Percentiles rank a stretch among this genome's conserved stretches.
Conservation (phyloP, 2,888 invertebrate species). For the Thereva nobilitata region DNA sequence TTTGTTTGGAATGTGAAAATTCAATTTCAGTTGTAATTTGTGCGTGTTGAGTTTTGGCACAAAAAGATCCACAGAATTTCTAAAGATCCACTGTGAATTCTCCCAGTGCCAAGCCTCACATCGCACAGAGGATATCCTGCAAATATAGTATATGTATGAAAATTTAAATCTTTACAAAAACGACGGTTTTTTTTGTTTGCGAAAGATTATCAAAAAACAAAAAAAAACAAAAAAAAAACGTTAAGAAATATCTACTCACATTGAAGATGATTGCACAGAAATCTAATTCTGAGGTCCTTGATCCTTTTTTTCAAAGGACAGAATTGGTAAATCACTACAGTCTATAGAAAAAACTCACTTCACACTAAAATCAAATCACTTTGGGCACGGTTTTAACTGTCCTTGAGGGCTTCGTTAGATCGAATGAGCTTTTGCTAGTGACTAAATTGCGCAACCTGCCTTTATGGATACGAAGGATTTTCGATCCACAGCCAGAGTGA, state of each 20-base stretch:
- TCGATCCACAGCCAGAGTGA: too few relatives aligned
- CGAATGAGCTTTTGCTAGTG: constrained; percentile 39
- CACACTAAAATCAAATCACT: constrained; percentile 33
- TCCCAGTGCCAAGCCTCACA: constrained; percentile 59
- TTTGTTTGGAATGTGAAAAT: constrained; percentile 10
- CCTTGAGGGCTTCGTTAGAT: constrained; percentile 35
- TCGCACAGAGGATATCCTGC: constrained; percentile 14
- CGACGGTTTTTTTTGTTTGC: too few relatives aligned
- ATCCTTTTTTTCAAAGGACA: too few relatives aligned
- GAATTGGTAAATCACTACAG: too few relatives aligned
- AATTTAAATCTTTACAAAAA: too few relatives aligned
- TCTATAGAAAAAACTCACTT: not conserved
- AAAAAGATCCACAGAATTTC: constrained; percentile 59
- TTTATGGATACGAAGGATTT: too few relatives aligned
- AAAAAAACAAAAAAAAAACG: too few relatives aligned
- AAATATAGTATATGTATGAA: too few relatives aligned
- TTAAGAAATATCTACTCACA: too few relatives aligned
- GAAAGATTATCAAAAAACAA: too few relatives aligned
- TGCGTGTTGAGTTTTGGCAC: constrained; percentile 56
- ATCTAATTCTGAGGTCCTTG: too few relatives aligned
- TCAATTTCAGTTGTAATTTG: not conserved
- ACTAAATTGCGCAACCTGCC: constrained; percentile 36
- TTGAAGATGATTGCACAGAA: too few relatives aligned
- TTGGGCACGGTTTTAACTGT: constrained; percentile 31
- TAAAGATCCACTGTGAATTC: constrained; percentile 58